A percentile compares a stretch with the other conserved stretches of the same genome.
Evolutionary conservation across 2,113 vertebrate species (phyloP).

Genomic region (Poeciliopsis turrubarensis): DNA sequence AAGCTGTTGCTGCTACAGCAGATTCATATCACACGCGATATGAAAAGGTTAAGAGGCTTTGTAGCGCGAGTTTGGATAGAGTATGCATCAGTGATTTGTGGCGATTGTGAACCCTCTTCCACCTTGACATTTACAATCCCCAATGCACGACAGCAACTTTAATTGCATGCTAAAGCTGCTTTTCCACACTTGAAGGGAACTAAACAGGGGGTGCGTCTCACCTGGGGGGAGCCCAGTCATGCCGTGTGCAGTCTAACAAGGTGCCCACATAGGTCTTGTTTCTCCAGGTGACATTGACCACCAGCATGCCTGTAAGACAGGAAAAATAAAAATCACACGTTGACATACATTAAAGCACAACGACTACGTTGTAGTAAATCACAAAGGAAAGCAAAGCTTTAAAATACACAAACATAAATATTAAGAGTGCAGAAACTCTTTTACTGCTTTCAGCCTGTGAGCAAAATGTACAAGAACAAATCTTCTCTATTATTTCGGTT

Average conservation of each 20-base stretch:
- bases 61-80: slow-evolving; percentile 24
- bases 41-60: slow-evolving; percentile 53
- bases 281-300: slow-evolving; percentile 98
- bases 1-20: slow-evolving; percentile 43
- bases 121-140: slow-evolving; percentile 52
- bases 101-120: slow-evolving; percentile 27
- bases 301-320: slow-evolving; percentile 89
- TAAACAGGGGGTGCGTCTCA: slow-evolving; percentile 61
- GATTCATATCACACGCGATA: slow-evolving; percentile 60
- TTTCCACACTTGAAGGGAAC: neutral
- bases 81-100: slow-evolving; percentile 55
- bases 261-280: slow-evolving; percentile 99
- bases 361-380: neutral
- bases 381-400: neutral
- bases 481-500: slow-evolving; percentile 32
- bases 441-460: neutral
- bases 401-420: neutral
- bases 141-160: slow-evolving; percentile 37
- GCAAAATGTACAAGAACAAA: slow-evolving; percentile 1
- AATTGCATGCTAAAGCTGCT: slow-evolving; percentile 16
- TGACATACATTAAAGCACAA: slow-evolving; percentile 9
- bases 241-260: slow-evolving; percentile 94
- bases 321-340: neutral
- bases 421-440: neutral
- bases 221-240: slow-evolving; percentile 98